These are phyloP conservation scores for Orthosia gothica DNA, from an alignment of 2,888 invertebrate species.

Conservation along the genomic window DNA sequence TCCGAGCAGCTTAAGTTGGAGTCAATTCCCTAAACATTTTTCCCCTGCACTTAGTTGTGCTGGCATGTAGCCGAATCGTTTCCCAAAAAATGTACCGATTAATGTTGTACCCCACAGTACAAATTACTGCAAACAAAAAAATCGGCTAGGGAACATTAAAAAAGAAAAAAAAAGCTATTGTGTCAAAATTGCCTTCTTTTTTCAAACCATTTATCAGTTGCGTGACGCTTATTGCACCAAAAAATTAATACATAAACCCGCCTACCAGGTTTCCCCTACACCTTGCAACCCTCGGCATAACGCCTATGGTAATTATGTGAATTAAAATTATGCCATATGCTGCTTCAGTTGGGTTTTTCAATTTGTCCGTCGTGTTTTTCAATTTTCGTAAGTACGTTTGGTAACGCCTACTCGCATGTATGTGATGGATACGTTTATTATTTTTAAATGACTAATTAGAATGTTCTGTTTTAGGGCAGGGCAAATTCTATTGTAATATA, in stretches of 20 bases:
- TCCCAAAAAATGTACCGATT: no score
- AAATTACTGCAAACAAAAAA: conserved; percentile 4
- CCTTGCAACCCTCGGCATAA: conserved; percentile 71
- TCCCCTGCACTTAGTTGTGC: background rate
- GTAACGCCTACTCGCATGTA: conserved; percentile 37
- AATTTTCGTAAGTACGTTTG: conserved; percentile 37
- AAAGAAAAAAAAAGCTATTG: background rate
- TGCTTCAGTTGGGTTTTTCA: conserved; percentile 43
- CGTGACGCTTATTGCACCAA: conserved; percentile 71
- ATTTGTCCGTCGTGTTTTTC: conserved; percentile 43
- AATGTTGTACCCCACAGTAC: background rate
- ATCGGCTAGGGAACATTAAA: background rate
- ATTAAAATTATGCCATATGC: conserved; percentile 70
- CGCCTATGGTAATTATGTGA: conserved; percentile 73
- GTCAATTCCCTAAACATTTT: background rate
- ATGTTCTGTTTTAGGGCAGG: background rate
- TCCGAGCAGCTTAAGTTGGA: background rate
- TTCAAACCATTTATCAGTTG: conserved; percentile 45
- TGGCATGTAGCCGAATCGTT: background rate
- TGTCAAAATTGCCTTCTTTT: conserved; percentile 34
- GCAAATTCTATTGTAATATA: background rate
- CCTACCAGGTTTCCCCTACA: conserved; percentile 62
- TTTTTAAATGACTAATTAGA: conserved; percentile 2
- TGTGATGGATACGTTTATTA: conserved; percentile 31
- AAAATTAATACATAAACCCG: conserved; percentile 79